phyloP scores from a whole-genome alignment of 2,797 vertebrate genomes.

The Epinephelus malabaricus region DNA sequence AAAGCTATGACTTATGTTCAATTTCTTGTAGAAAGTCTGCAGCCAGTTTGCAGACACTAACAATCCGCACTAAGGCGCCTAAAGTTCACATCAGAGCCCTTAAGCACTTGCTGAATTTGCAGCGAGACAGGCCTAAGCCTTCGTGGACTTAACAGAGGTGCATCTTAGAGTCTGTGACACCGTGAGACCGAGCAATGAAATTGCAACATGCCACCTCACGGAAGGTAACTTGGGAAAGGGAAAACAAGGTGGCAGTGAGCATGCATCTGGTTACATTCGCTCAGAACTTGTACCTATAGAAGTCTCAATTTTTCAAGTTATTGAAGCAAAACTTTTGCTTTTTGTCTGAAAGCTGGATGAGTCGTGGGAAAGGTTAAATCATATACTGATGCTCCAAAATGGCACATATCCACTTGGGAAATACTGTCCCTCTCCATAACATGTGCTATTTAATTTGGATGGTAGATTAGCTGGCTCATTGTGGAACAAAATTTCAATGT shows the following conservation, averaged over 20 bases:
- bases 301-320: neutral
- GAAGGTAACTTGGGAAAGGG: neutral
- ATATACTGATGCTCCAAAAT: neutral
- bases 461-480: neutral
- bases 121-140: slow-evolving; percentile 21
- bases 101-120: slow-evolving; percentile 39
- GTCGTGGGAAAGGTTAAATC: neutral
- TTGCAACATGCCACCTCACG: neutral
- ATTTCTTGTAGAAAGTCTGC: neutral
- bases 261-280: neutral
- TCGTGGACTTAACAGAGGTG: slow-evolving; percentile 23
- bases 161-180: slow-evolving; percentile 20
- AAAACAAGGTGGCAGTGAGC: neutral
- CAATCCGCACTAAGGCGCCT: neutral
- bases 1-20: neutral
- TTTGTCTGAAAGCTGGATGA: neutral
- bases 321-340: neutral
- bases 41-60: slow-evolving; percentile 19
- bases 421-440: neutral
- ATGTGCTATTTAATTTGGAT: neutral
- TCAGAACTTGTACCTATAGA: slow-evolving; percentile 13
- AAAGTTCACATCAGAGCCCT: slow-evolving; percentile 42
- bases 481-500: neutral
- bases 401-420: neutral
- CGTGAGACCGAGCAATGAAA: neutral